Base-by-base conservation (phyloP, 2,888 invertebrate genomes). In the Lasioglossum malachurum region DNA sequence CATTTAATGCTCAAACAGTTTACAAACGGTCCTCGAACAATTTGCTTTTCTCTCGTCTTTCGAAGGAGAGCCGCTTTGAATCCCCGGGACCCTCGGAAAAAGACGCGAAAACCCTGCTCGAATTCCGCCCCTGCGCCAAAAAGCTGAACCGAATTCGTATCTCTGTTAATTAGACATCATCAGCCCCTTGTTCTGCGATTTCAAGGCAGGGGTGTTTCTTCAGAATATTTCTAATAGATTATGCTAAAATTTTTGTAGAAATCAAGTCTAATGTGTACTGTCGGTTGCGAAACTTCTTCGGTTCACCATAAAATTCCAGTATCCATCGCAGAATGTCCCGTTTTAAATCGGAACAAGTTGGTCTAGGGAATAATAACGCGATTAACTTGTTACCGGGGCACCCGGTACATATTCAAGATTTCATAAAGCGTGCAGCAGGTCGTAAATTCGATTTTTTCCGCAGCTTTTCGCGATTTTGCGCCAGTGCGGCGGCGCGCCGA, bases 21-120 rank as follows among this genome's bases (percentile, higher is more conserved):
- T 53, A 46, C 83, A 38, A 27, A 41, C 41, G 46, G 27, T 44
- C 80, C 72, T 35, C 64, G 82, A 73, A 74, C 41, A 53, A 83
- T 77, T 44, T 69, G 49, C 49, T 67, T 74, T 77, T 60, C 69
- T 41, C 53, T 14, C 53, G 69, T 31, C 27, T 27, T 7, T 64
- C n/a, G 49, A 35, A 31, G 53, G 14, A 71, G 41, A 8, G 4
- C 2, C 49, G 64, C 64, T 64, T 67, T 49, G 53, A 19, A 77
- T 69, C 12, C 31, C 49, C 35, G 2, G 1, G 16, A 19, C 23
- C 35, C n/a, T 27, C 31, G n/a, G 67, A 83, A 83, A 31, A 35
- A 16, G 53, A 49, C 27, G 27, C 44, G 53, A 16, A 44, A 60
- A 16, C 57, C 57, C n/a, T n/a, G 57, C n/a, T n/a, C 57, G n/a